A percentile compares a stretch with the other conserved stretches of the same genome.
These are phyloP conservation scores for Ciona savignyi DNA, from an alignment of 23 tunicate genomes.

Conservation along the genomic window DNA sequence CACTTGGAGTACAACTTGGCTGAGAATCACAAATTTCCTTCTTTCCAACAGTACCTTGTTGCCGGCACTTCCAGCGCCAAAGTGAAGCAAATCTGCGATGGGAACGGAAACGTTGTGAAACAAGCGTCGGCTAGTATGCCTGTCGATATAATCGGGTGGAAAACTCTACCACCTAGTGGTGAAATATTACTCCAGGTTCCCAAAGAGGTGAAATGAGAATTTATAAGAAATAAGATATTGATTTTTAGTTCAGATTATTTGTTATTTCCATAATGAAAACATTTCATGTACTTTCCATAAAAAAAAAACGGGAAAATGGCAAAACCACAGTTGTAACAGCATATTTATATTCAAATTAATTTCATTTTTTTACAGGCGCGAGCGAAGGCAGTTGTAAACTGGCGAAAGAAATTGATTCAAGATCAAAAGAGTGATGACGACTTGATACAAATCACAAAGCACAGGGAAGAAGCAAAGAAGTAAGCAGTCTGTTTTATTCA, in stretches of 20 bases:
- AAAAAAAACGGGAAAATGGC: too few relatives aligned
- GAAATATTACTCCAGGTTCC: constrained; percentile 47
- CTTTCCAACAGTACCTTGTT: constrained; percentile 33
- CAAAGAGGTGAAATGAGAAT: constrained; percentile 51
- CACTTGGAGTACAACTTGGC: too few relatives aligned
- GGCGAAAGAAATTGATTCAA: constrained; percentile 17
- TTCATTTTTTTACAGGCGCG: constrained; percentile 18
- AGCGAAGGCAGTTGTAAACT: constrained; percentile 50
- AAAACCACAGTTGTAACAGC: too few relatives aligned
- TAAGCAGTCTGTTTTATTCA: too few relatives aligned
- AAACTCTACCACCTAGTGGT: constrained; percentile 48
- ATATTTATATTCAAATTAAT: too few relatives aligned
- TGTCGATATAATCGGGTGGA: constrained; percentile 71
- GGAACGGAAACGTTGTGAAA: constrained; percentile 13
- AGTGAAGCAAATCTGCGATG: constrained; percentile 47
- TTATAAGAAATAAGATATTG: too few relatives aligned
- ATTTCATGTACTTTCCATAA: too few relatives aligned
- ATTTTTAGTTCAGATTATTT: too few relatives aligned
- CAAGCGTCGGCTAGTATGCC: constrained; percentile 39
- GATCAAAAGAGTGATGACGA: constrained; percentile 17
- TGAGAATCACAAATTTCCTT: too few relatives aligned
- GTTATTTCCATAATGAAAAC: too few relatives aligned
- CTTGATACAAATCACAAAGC: constrained; percentile 11
- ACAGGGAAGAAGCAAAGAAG: constrained; percentile 36
- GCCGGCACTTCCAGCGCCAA: constrained; percentile 66